These are phyloP conservation scores for Brachionus sp. DNA, from an alignment of 1,140 invertebrate species.

Conservation along the genomic window DNA sequence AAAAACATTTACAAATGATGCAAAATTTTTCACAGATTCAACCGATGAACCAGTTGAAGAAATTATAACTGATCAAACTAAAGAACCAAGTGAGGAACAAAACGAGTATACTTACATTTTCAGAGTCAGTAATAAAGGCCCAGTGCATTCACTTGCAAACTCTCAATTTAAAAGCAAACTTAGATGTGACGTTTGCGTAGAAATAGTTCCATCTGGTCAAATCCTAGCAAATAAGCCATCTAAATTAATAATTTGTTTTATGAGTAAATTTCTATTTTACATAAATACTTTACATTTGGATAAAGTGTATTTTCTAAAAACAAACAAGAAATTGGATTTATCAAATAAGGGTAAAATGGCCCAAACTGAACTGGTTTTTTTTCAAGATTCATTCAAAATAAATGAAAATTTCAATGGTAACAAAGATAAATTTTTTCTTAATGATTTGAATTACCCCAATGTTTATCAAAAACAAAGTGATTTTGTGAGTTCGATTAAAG, in stretches of 20 bases:
- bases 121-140: not conserved
- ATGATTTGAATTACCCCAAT: not conserved
- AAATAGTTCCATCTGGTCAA: not conserved
- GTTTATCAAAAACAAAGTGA: not conserved
- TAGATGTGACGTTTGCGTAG: not conserved
- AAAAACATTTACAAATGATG: not conserved
- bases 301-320: not conserved
- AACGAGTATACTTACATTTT: not conserved
- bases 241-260: not conserved
- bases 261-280: not conserved
- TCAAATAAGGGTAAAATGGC: not conserved
- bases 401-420: not conserved
- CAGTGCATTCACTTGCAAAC: constrained; percentile 12
- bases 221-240: not conserved
- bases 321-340: not conserved
- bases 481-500: not conserved
- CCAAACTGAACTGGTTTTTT: not conserved
- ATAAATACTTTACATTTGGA: not conserved
- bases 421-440: not conserved
- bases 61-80: not conserved
- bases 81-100: not conserved
- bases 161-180: constrained; percentile 31
- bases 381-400: not conserved
- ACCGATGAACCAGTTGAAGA: not conserved
- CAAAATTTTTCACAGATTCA: not conserved